phyloP scores from a whole-genome alignment of 2,797 vertebrate genomes.

The Hephaestus fuliginosus region DNA sequence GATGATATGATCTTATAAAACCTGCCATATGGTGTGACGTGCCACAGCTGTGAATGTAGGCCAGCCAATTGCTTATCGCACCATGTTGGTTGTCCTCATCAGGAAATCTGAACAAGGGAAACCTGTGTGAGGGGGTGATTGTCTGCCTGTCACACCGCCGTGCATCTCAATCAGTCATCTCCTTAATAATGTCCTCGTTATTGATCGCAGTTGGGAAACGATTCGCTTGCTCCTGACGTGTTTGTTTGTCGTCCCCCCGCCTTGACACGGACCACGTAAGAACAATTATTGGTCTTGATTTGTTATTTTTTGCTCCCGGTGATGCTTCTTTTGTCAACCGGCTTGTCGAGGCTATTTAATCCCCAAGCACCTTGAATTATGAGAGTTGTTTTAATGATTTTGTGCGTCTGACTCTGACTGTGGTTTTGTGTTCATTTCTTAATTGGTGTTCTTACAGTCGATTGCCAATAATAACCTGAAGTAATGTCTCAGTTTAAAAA shows the following conservation, averaged over 20 bases:
- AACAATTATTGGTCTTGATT: conserved; percentile 50
- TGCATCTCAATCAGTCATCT: conserved; percentile 68
- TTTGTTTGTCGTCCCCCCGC: conserved; percentile 44
- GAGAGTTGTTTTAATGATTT: conserved; percentile 13
- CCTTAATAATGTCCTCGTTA: conserved; percentile 53
- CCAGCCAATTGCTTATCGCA: conserved; percentile 45
- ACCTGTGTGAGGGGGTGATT: conserved; percentile 73
- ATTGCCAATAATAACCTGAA: conserved; percentile 1
- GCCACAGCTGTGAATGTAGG: conserved; percentile 70
- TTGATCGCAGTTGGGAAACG: conserved; percentile 57
- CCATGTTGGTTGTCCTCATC: conserved; percentile 51
- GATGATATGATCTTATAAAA: conserved; percentile 53
- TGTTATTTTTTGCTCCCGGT: conserved; percentile 25
- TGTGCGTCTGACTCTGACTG: not conserved
- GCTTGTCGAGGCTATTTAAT: conserved; percentile 18
- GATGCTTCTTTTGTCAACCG: conserved; percentile 18
- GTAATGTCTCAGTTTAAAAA: not conserved
- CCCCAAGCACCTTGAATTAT: conserved; percentile 17
- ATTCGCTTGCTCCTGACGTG: conserved; percentile 33
- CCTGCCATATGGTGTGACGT: conserved; percentile 62
- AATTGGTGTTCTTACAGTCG: not conserved
- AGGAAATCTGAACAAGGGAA: conserved; percentile 65
- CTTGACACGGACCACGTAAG: conserved; percentile 39
- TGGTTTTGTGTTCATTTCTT: not conserved
- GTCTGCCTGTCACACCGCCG: conserved; percentile 53